Base-by-base conservation (phyloP, 1,140 invertebrate genomes). In the Fopius arisanus region DNA sequence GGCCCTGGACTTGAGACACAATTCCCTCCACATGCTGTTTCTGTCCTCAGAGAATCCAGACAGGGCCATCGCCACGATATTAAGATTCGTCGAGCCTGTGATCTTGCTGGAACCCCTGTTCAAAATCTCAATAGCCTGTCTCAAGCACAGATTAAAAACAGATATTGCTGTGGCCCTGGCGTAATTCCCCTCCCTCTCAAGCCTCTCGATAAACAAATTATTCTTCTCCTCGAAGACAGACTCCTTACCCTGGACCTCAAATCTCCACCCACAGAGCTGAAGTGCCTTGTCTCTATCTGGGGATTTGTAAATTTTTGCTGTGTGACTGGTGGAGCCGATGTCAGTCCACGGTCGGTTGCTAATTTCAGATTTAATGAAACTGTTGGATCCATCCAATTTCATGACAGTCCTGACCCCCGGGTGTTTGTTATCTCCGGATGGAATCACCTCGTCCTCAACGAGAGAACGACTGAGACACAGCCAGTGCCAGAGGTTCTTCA, bases 161-260 rank as follows among this genome's bases (percentile, higher is more conserved):
- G 96, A 93, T 51, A 98, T 93, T 31, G 96, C 95, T 7, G 96
- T 96, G 28, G 96, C 96, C 84, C 96, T 91, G 41, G 95, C 92
- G 86, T 92, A 95, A 66, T 90, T 88, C 40, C 90, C 89, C 80
- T 90, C 90, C 69, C 89, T 89, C 81, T 91, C 91, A 21, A 92
- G 82, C 81, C 89, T 87, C 78, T 92, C 92, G 29, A 92, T 82
- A 77, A 91, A 91, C 33, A 89, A 76, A 74, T 83, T 87, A 69
- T 85, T 84, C n/a, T 86, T 84, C 3, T 87, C 77, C 0, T 83
- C 81, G 78, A 84, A 82, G 4, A 65, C 5, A 2, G 86, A 82
- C 43, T 93, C 92, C 81, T 90, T 91, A 77, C 28, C 16, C 9
- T 33, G 26, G 1, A 31, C n/a, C n/a, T 95, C 93, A 81, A 92